Base-by-base conservation (phyloP, 2,797 vertebrate species). In the Lagodon rhomboides region DNA sequence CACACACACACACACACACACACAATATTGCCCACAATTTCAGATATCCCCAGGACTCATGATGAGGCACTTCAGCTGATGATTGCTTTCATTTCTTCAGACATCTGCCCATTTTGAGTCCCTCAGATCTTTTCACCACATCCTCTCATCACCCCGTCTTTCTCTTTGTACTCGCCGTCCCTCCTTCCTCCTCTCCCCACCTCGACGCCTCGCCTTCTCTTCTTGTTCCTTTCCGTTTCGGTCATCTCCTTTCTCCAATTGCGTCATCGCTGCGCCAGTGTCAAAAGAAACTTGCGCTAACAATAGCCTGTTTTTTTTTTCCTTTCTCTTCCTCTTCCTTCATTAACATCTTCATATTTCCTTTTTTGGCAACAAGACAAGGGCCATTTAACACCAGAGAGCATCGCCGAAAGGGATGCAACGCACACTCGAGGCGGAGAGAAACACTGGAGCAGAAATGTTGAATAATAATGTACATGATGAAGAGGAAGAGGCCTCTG, bases 301-400 rank as follows among this genome's bases (percentile, higher is more conserved):
- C 79, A 78, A 79, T 80, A 72, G 49, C 16, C 34, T 13, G 49
- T 34, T 77, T 77, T 53, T 69, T 34, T 8, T 34, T n/a, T n/a
- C 18, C 18, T 72, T 41, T 51, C 53, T 81, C 53, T 64, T 51
- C 41, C 30, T 66, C 47, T 34, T 64, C 25, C 22, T 59, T 82
- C 68, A 58, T 87, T 85, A 61, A 3, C 60, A 46, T 84, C 27
- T 59, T 66, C 43, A 47, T 68, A 22, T 83, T 82, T 73, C 54
- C 44, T 47, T 64, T 82, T 68, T 55, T 68, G 53, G 71, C 65
- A 74, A 27, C 61, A 84, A 49, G 53, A 77, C 69, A 82, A 70
- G 63, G 70, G 25, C 55, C 75, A 85, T 91, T 89, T 83, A 76
- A 79, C 84, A 82, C 55, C 3, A 18, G 34, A 74, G 44, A 73